Evolutionary conservation across 2,888 invertebrate species (phyloP), one percentile per base, ranked within the genome.

Genomic region (Geotrupes spiniger): DNA sequence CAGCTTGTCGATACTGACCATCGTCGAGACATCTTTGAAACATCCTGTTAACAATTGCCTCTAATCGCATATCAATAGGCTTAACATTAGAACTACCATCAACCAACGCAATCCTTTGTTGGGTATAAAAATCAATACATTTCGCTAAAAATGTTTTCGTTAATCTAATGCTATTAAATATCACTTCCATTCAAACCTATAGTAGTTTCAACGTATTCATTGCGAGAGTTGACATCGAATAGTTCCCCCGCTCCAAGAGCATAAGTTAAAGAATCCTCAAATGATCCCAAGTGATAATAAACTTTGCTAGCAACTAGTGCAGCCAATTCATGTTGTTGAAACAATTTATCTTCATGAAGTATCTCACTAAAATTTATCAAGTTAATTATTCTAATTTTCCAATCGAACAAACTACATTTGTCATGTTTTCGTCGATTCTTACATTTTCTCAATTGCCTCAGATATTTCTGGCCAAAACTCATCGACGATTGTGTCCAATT

Each of bases 381-480:
- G n/a, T n/a, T n/a, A n/a, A n/a, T n/a, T n/a, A n/a, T n/a, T n/a
- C n/a, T n/a, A n/a, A n/a, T n/a, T n/a, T n/a, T n/a, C n/a, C n/a
- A n/a, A n/a, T n/a, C n/a, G n/a, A n/a, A n/a, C n/a, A n/a, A n/a
- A n/a, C n/a, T n/a, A n/a, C n/a, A n/a, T n/a, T n/a, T n/a, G n/a
- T n/a, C n/a, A n/a, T n/a, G n/a, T n/a, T n/a, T n/a, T n/a, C n/a
- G n/a, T n/a, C n/a, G n/a, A n/a, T n/a, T n/a, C 78, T 74, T 75
- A 85, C 85, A 98, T 96, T 76, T 95, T 97, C 66, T 92, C 92
- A 62, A 98, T 93, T 9, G 95, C 92, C 74, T 98, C 97, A 0
- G 96, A 95, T 62, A 98, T 97, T 77, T 98, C 97, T 5, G 97
- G 93, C 97, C 97, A 98, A 76, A 98, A 98, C 70, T 94, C 92